Evolutionary conservation across 2,888 invertebrate genomes (phyloP).

Genomic region (Diaperis boleti): DNA sequence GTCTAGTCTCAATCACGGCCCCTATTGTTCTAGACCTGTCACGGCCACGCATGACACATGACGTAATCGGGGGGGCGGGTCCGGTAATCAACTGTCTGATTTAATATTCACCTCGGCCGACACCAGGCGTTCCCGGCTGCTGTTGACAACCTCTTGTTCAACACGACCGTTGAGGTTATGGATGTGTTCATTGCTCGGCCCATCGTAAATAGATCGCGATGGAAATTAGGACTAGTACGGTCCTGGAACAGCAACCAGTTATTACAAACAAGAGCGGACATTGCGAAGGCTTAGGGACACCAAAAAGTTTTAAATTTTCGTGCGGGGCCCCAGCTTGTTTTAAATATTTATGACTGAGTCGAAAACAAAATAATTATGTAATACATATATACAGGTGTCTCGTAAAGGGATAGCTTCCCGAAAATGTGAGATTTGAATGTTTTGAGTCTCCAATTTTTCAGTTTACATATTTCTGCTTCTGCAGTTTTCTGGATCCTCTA

Average conservation of each 20-base stretch:
- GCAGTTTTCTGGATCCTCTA: too few species aligned
- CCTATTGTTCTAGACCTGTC: conserved; percentile 64
- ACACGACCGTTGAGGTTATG: conserved; percentile 55
- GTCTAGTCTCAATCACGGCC: conserved; percentile 62
- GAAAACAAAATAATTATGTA: too few species aligned
- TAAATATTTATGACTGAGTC: too few species aligned
- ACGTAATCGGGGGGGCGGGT: conserved; percentile 65
- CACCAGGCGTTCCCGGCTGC: conserved; percentile 62
- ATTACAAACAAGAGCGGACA: background rate
- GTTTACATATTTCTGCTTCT: too few species aligned
- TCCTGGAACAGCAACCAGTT: background rate
- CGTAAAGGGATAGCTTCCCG: too few species aligned
- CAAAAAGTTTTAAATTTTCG: too few species aligned
- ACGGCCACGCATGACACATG: conserved; percentile 65
- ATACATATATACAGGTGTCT: too few species aligned
- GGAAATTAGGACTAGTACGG: conserved; percentile 3
- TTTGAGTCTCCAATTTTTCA: too few species aligned
- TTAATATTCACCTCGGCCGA: conserved; percentile 65
- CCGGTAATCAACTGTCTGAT: conserved; percentile 66
- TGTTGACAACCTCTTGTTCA: conserved; percentile 63
- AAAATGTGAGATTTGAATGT: too few species aligned
- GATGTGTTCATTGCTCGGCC: conserved; percentile 62
- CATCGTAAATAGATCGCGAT: conserved; percentile 59
- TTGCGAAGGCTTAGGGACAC: too few species aligned
- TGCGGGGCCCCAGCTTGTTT: too few species aligned